These are phyloP conservation scores for Hestina assimilis DNA, from an alignment of 1,140 invertebrate genomes.

Conservation along the genomic window DNA sequence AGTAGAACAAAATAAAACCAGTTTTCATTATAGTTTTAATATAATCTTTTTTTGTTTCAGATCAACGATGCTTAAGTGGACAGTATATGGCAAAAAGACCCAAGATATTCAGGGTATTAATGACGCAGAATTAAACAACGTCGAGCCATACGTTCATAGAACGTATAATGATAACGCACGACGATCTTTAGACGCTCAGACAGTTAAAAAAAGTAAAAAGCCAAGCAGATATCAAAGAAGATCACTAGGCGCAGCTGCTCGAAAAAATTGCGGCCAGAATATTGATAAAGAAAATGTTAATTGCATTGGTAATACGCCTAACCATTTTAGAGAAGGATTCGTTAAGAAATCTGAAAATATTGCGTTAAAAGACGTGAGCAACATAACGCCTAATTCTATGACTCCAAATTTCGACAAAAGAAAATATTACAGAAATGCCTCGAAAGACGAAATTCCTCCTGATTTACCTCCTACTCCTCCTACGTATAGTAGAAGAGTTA, in stretches of 20 bases:
- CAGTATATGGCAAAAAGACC: constrained; percentile 71
- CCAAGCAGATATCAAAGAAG: constrained; percentile 69
- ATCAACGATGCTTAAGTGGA: constrained; percentile 70
- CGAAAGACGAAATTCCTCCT: constrained; percentile 55
- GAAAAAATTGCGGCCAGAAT: constrained; percentile 54
- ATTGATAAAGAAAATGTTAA: constrained; percentile 70
- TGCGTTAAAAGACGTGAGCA: constrained; percentile 70
- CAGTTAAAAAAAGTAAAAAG: constrained; percentile 68
- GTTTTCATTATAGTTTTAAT: not conserved
- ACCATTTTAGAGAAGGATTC: constrained; percentile 68
- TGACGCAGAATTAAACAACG: constrained; percentile 39
- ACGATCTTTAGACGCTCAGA: constrained; percentile 61
- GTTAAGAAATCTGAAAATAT: constrained; percentile 60
- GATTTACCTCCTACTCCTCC: constrained; percentile 65
- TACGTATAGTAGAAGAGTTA: constrained; percentile 68
- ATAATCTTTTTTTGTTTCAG: constrained; percentile 46
- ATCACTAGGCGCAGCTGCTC: constrained; percentile 56
- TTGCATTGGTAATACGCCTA: constrained; percentile 66
- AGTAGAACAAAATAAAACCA: too few relatives aligned
- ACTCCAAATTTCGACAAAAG: constrained; percentile 57
- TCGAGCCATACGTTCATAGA: constrained; percentile 32
- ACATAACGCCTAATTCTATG: constrained; percentile 60
- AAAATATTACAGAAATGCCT: constrained; percentile 44
- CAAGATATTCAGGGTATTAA: constrained; percentile 46
- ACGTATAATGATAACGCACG: constrained; percentile 44